phyloP scores from a whole-genome alignment of 2,113 vertebrate genomes.

The Caretta caretta region DNA sequence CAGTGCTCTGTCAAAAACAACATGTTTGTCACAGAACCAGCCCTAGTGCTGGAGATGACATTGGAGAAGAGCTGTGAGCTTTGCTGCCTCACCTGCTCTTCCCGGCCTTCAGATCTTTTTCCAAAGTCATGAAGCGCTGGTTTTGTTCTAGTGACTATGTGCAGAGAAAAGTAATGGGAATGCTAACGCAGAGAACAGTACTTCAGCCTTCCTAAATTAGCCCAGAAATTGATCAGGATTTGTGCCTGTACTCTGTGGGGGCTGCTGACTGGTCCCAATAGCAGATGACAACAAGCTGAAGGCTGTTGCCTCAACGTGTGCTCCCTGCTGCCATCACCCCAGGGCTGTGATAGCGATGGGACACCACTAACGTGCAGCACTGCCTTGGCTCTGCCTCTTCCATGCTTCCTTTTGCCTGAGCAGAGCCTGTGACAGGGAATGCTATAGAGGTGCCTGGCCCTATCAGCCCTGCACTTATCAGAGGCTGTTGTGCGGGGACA shows the following conservation, averaged over 20 bases:
- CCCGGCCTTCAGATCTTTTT: background rate
- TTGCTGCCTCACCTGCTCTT: background rate
- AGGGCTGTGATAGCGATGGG: background rate
- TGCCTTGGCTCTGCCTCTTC: background rate
- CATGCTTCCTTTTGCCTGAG: too few relatives aligned
- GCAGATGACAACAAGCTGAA: too few relatives aligned
- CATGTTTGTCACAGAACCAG: background rate
- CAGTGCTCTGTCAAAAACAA: background rate
- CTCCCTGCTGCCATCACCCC: background rate
- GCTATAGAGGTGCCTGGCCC: too few relatives aligned
- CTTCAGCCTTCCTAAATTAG: too few relatives aligned
- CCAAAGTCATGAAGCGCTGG: background rate
- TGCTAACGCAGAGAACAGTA: background rate
- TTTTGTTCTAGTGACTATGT: background rate
- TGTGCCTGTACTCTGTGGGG: background rate
- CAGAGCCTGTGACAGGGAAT: too few relatives aligned
- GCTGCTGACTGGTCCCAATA: background rate
- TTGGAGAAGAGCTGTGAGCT: background rate
- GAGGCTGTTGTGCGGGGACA: too few relatives aligned
- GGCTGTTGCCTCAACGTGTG: background rate
- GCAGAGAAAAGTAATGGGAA: background rate
- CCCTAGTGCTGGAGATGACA: fast-evolving
- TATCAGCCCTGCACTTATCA: too few relatives aligned
- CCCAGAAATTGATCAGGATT: too few relatives aligned
- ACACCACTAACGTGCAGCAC: background rate